Base-by-base conservation (phyloP, 2,113 vertebrate genomes). In the Siphamia tubifer region DNA sequence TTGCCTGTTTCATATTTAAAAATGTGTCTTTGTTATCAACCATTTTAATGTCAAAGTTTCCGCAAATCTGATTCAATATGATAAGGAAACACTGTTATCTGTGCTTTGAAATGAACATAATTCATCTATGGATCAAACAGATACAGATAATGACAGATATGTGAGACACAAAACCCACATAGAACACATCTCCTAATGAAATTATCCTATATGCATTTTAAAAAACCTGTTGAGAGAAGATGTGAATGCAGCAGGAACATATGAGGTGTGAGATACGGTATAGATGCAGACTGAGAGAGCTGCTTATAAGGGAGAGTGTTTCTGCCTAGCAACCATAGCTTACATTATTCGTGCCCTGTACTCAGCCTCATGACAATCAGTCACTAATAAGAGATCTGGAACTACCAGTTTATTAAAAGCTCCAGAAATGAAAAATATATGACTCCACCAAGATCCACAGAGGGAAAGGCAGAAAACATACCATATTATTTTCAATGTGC, bases 241-340 rank as follows among this genome's bases (percentile, higher is more conserved):
- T n/a, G 52, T 53, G 45, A 58, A 52, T 31, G 7, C 24, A 43
- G 34, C 17, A 39, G 15, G 39, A 10, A 52, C 17, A 19, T 17
- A 27, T 68, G 20, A 54, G 39, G 36, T 54, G 32, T 39, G 38
- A 57, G 17, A 16, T 45, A n/a, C n/a, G n/a, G n/a, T n/a, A 57
- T 63, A 19, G 8, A 28, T 3, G 3, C 38, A 53, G 7, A 25
- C 5, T 9, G 5, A 61, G 10, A 58, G 7, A 11, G 54, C 35
- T 47, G 34, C 24, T 6, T 42, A 27, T 21, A 5, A 12, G 24
- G 55, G 30, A 56, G 42, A 49, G 15, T 30, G 39, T 4, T 4
- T 38, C 36, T 49, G 40, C 32, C 40, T 63, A 51, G 19, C 40
- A 49, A 43, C 36, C 10, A 24, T 35, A 30, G 8, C 24, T 13